A percentile compares a stretch with the other conserved stretches of the same genome.
Evolutionary conservation across 2,797 vertebrate genomes (phyloP).

Genomic region (Anableps anableps): DNA sequence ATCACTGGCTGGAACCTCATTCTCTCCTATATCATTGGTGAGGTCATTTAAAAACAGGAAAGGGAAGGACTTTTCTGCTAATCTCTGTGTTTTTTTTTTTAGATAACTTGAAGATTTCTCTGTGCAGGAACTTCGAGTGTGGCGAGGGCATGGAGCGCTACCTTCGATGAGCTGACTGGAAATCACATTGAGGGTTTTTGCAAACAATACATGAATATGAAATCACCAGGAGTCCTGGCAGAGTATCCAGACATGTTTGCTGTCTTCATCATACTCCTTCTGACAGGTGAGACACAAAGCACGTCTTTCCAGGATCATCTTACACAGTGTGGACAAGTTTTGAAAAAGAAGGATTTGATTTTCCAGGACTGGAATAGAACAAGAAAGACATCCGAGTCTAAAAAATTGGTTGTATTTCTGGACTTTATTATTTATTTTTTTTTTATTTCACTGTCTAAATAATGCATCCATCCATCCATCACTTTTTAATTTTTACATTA

Average conservation of each 20-base stretch:
- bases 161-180: slow-evolving; percentile 93
- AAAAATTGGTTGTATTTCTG: background rate
- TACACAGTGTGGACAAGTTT: too few relatives aligned
- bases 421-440: too few relatives aligned
- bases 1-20: slow-evolving; percentile 98
- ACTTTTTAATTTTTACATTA: background rate
- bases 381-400: background rate
- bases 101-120: background rate
- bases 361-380: background rate
- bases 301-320: background rate
- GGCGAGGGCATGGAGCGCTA: slow-evolving; percentile 93
- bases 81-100: slow-evolving; percentile 7
- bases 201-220: slow-evolving; percentile 84
- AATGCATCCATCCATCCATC: background rate
- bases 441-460: background rate
- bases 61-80: background rate
- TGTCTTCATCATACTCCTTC: slow-evolving; percentile 89
- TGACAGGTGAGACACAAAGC: slow-evolving; percentile 84
- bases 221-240: slow-evolving; percentile 86
- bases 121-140: slow-evolving; percentile 93
- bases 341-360: background rate
- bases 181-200: slow-evolving; percentile 86
- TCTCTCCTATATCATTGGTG: slow-evolving; percentile 95
- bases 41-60: slow-evolving; percentile 41
- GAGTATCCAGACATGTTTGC: slow-evolving; percentile 93